Base-by-base conservation (phyloP, 2,888 invertebrate genomes). In the Drosophila diplacantha region DNA sequence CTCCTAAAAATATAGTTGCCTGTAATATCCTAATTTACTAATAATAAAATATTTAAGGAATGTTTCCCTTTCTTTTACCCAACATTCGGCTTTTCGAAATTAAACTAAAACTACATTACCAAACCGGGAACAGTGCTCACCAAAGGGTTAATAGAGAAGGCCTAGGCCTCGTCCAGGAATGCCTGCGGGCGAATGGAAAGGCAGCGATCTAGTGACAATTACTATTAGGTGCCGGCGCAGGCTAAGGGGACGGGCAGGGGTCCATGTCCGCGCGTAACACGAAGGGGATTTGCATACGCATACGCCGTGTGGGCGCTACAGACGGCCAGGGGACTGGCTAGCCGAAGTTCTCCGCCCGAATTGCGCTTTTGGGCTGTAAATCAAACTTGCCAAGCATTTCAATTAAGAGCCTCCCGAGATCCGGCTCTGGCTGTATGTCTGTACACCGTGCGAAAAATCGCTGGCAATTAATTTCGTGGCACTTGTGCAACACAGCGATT, bases 401-500 rank as follows among this genome's bases (percentile, higher is more conserved):
- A 66, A 51, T 65, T 66, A 51, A 53, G 67, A 51, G 50, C 58
- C 51, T 47, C 60, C 51, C 11, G 34, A 66, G 63, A 74, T 61
- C 81, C 75, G 83, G 78, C 78, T 79, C 49, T 29, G 11, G 34
- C 5, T 29, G 37, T 16, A 24, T 20, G 39, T 41, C 46, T 32
- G 39, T 61, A 52, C 61, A 59, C 58, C 60, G 54, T 56, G 63
- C 56, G 69, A 75, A 73, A 79, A 74, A 72, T 74, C 26, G 37
- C 34, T 60, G 43, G 49, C 72, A 74, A 81, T 76, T 74, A 75
- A 71, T 72, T 67, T 47, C 37, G 66, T 78, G 79, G 72, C 79
- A 81, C 73, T 70, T 63, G 41, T 49, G 62, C 67, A 60, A 46
- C 35, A 53, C 51, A 38, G 24, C 71, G 59, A 60, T 69, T 69